Base-by-base conservation (phyloP, 2,113 vertebrate species). In the Neopipo cinnamomea region DNA sequence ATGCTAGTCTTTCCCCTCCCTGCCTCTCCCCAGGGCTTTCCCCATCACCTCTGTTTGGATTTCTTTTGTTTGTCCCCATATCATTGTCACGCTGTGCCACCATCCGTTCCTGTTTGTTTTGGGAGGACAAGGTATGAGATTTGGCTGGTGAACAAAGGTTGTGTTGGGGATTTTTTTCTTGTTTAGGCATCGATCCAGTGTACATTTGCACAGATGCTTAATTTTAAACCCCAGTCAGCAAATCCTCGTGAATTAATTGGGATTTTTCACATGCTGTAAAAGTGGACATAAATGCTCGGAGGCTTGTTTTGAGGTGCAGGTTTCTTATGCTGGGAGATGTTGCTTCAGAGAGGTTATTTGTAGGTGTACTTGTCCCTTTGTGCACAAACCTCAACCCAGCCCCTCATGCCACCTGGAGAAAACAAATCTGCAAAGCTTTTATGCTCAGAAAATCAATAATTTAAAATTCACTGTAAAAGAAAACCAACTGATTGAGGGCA, bases 401-500 rank as follows among this genome's bases (percentile, higher is more conserved):
- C 25, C 55, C 30, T 79, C 31, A 0, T 6, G 20, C 30, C 47
- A 25, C 35, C 25, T 13, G 19, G 47, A 47, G 37, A 72, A 77
- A 61, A 35, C 1, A 89, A 65, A 70, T 14, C 55, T 33, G 23
- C 24, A 6, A 23, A 46, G 5, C 15, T 41, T 56, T 74, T 33
- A 11, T 11, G 33, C 42, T 78, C 28, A 75, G 42, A 18, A 71
- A 78, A 37, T 4, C 19, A 22, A 0, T 23, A 44, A 49, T 41
- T 79, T 18, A 37, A 50, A 62, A 39, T 35, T 21, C 3, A 8
- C 35, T 78, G 28, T 30, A 10, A 28, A 66, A 90, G 30, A 22
- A 47, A 85, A 53, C 3, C 4, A 37, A 2, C 33, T 49, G 21
- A 2, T 0, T 5, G 4, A 1, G 17, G 17, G 5, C 0, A 4